Conservation (phyloP, 2,113 vertebrate species). For the Onychostoma macrolepis region DNA sequence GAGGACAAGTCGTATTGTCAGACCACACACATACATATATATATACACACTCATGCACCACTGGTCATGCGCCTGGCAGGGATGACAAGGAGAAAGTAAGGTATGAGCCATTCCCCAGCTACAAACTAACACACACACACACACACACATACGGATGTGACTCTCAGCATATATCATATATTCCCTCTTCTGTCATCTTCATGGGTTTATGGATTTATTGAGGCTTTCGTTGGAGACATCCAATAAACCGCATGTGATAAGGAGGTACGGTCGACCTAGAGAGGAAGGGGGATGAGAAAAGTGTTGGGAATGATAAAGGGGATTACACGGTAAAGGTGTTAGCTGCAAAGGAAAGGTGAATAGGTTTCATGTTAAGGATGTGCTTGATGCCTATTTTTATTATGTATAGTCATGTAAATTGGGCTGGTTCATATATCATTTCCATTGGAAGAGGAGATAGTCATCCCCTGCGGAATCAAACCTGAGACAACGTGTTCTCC, state of each 20-base stretch:
- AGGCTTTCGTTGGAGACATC: constrained; percentile 16
- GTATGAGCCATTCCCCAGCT: constrained; percentile 54
- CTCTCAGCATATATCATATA: constrained; percentile 36
- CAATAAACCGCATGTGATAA: constrained; percentile 34
- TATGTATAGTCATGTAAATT: constrained; percentile 24
- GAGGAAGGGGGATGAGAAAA: constrained; percentile 7
- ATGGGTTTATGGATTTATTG: constrained; percentile 28
- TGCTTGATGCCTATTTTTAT: constrained; percentile 38
- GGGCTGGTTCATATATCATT: constrained; percentile 25
- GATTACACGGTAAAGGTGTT: constrained; percentile 24
- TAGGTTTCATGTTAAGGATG: constrained; percentile 25
- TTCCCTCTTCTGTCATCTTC: constrained; percentile 38
- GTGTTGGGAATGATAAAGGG: constrained; percentile 29
- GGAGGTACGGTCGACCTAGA: not conserved
- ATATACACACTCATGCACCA: constrained; percentile 63
- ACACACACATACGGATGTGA: not conserved
- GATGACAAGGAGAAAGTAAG: constrained; percentile 69
- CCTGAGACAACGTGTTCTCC: not conserved
- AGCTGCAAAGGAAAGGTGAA: constrained; percentile 33
- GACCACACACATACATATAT: constrained; percentile 32
- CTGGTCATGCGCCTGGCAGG: constrained; percentile 62
- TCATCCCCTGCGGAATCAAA: constrained; percentile 3
- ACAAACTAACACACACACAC: constrained; percentile 19
- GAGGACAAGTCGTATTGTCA: constrained; percentile 66
- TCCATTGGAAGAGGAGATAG: constrained; percentile 8